Evolutionary conservation across 2,113 vertebrate genomes (phyloP).

Genomic region (Hemiscyllium ocellatum): DNA sequence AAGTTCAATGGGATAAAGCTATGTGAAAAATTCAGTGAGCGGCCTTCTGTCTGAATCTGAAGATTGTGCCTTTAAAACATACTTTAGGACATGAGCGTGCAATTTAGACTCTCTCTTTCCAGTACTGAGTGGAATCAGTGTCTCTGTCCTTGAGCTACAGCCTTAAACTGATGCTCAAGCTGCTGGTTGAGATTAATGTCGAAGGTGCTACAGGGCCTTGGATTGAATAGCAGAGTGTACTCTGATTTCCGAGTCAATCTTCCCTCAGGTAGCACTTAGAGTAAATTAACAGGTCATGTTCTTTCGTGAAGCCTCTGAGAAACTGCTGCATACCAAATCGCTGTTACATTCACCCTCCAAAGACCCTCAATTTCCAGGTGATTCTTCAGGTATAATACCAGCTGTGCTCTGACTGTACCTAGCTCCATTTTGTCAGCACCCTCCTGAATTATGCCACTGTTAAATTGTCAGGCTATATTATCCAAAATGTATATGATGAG

Average conservation of each 20-base stretch:
- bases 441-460: too few relatives aligned
- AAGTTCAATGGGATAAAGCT: neutral
- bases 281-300: too few relatives aligned
- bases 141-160: neutral
- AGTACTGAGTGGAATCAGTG: neutral
- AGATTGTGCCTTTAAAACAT: neutral
- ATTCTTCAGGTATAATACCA: neutral
- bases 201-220: neutral
- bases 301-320: neutral
- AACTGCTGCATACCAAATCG: neutral
- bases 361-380: too few relatives aligned
- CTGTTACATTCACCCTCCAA: neutral
- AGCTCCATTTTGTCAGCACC: too few relatives aligned
- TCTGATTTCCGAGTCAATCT: neutral
- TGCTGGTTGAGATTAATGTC: neutral
- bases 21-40: neutral
- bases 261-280: neutral
- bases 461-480: too few relatives aligned
- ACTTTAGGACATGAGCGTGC: neutral
- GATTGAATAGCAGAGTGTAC: neutral
- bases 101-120: neutral
- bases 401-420: too few relatives aligned
- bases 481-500: too few relatives aligned
- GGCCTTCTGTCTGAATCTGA: neutral
- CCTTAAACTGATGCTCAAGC: neutral